Percentiles rank a stretch among this genome's conserved stretches.
phyloP scores from a whole-genome alignment of 2,113 vertebrate species.

The Festucalex cinctus region DNA sequence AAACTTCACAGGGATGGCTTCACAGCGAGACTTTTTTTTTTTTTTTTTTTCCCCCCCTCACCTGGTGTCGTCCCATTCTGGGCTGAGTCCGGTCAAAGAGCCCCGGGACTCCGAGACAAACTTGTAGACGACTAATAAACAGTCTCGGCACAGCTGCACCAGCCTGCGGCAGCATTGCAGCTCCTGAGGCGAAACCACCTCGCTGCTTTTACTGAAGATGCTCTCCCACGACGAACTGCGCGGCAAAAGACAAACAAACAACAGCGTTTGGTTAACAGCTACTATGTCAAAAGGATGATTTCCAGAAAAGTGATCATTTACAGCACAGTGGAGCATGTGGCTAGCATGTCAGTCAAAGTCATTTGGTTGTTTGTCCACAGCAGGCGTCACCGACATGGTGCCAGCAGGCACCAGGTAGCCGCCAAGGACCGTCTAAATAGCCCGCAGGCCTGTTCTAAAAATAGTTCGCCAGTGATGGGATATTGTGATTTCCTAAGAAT shows the following conservation, averaged over 20 bases:
- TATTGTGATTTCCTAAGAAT: too few relatives aligned
- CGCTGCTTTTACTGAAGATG: conserved; percentile 86
- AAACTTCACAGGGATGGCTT: conserved; percentile 1
- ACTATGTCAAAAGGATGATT: background rate
- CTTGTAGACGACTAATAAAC: conserved; percentile 94
- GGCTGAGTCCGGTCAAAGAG: conserved; percentile 78
- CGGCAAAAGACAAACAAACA: conserved; percentile 2
- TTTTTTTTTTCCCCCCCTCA: conserved; percentile 53
- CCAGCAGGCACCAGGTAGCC: too few relatives aligned
- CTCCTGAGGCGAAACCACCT: conserved; percentile 82
- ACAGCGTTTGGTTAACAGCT: background rate
- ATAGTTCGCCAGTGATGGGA: too few relatives aligned
- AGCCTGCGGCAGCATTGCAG: conserved; percentile 91
- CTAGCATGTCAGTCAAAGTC: too few relatives aligned
- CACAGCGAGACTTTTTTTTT: background rate
- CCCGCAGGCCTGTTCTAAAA: too few relatives aligned
- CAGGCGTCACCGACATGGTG: too few relatives aligned
- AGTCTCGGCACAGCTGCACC: conserved; percentile 93
- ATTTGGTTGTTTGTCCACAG: too few relatives aligned
- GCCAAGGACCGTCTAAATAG: too few relatives aligned
- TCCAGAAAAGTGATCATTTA: too few relatives aligned
- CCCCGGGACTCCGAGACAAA: conserved; percentile 85
- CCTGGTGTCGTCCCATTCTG: conserved; percentile 91
- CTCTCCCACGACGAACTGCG: conserved; percentile 89
- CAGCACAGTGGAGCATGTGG: too few relatives aligned